A percentile compares a stretch with the other conserved stretches of the same genome.
Conservation (phyloP, 2,888 invertebrate species). For the Leptothorax acervorum region DNA sequence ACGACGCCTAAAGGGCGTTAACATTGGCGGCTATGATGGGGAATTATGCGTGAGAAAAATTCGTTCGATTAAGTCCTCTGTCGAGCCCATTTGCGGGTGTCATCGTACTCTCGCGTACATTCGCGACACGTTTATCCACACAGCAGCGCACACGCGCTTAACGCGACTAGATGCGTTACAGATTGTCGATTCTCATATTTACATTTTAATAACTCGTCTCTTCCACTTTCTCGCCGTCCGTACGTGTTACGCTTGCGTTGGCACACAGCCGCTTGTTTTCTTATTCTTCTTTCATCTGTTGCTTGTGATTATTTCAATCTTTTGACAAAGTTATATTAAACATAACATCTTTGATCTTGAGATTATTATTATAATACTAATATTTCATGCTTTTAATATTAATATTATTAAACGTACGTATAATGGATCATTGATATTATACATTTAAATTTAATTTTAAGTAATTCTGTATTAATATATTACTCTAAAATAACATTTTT, state of each 20-base stretch:
- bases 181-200: conserved; percentile 79
- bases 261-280: conserved; percentile 24
- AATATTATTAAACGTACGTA: conserved; percentile 8
- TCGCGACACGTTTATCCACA: conserved; percentile 69
- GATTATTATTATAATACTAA: conserved; percentile 6
- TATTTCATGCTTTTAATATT: background rate
- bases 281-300: conserved; percentile 26
- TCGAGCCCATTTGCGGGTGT: conserved; percentile 63
- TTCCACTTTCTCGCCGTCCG: conserved; percentile 64
- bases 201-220: conserved; percentile 79
- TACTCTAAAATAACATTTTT: background rate
- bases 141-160: conserved; percentile 67
- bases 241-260: conserved; percentile 42
- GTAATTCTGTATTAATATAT: background rate
- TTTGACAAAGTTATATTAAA: conserved; percentile 6
- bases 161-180: conserved; percentile 71
- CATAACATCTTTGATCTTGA: background rate
- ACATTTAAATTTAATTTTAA: conserved; percentile 2
- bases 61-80: conserved; percentile 49
- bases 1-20: conserved; percentile 12
- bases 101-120: conserved; percentile 64
- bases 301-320: conserved; percentile 14
- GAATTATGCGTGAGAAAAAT: conserved; percentile 61
- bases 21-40: conserved; percentile 20
- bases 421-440: background rate